Evolutionary conservation across 2,888 invertebrate species (phyloP), one percentile per base, ranked within the genome.

Genomic region (Caradrina kadenii): DNA sequence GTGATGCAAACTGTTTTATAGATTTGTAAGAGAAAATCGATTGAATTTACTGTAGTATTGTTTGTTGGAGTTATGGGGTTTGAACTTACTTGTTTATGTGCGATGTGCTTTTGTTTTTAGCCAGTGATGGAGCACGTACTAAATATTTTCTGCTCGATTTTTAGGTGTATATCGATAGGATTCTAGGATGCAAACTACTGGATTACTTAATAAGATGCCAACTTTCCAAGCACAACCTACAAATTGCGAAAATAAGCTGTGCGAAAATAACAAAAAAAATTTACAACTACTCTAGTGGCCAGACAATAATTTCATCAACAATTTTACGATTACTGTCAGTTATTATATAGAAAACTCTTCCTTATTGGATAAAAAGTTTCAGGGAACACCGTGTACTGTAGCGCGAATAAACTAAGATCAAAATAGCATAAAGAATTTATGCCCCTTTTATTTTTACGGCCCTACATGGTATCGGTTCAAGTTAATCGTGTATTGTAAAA

Each of bases 11-110:
- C 72, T 77, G 72, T 70, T 75, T 60, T 49, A 63, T 11, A 79
- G 62, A 76, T 69, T 78, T 63, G 53, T 65, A 60, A 61, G 65
- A 66, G 78, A 68, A 81, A 80, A 68, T 60, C 13, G 45, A 64
- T 60, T 31, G 42, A 45, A 61, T 79, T 74, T 49, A 74, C 39
- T 60, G 13, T 17, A 35, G 35, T 13, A 39, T 55, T 63, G 53
- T 65, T 75, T 54, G 35, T 49, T 17, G 2, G 13, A 55, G 49
- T 59, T 42, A 54, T 42, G 7, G 13, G 13, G 13, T 17, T 45
- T 8, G 2, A 45, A 39, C 21, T n/a, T 55, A 13, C n/a, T 22
- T 6, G n/a, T 73, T 63, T 31, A 11, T n/a, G 5, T 19, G 6
- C 8, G 2, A 22, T 0, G 2, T 21, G 2, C 15, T 42, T 72